phyloP scores from a whole-genome alignment of 1,140 invertebrate genomes.

The Lepidurus arcticus region DNA sequence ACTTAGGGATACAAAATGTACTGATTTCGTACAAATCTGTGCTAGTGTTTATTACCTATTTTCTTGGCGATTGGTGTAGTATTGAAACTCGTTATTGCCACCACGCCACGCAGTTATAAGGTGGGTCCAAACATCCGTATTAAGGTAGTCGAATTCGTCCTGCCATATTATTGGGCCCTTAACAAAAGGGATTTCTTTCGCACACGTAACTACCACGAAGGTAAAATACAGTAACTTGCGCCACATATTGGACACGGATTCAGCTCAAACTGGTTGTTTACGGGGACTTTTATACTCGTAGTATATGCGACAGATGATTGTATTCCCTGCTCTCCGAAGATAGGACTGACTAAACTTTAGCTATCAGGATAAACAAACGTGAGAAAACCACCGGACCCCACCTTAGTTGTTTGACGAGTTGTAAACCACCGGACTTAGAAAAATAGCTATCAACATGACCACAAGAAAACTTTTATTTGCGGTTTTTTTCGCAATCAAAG shows the following conservation, averaged over 20 bases:
- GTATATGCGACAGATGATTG: too few species aligned
- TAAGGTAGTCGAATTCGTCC: constrained; percentile 37
- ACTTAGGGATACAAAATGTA: constrained; percentile 23
- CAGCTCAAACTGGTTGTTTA: not conserved
- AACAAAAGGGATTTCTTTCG: not conserved
- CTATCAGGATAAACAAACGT: too few species aligned
- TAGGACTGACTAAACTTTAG: too few species aligned
- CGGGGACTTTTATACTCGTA: too few species aligned
- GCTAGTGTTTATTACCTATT: constrained; percentile 35
- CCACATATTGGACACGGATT: not conserved
- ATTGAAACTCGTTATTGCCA: constrained; percentile 40
- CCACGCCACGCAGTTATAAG: constrained; percentile 37
- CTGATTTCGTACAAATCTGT: not conserved
- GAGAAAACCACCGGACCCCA: too few species aligned
- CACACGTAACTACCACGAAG: not conserved
- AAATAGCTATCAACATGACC: too few species aligned
- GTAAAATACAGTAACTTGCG: not conserved
- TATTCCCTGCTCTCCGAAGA: too few species aligned
- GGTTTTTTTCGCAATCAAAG: too few species aligned
- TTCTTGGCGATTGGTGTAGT: constrained; percentile 36
- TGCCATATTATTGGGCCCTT: constrained; percentile 29
- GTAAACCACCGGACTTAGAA: too few species aligned
- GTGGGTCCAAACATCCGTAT: constrained; percentile 36
- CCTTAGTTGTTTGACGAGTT: too few species aligned
- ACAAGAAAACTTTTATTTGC: too few species aligned